Evolutionary conservation across 2,113 vertebrate genomes (phyloP).

Genomic region (Apus apus): DNA sequence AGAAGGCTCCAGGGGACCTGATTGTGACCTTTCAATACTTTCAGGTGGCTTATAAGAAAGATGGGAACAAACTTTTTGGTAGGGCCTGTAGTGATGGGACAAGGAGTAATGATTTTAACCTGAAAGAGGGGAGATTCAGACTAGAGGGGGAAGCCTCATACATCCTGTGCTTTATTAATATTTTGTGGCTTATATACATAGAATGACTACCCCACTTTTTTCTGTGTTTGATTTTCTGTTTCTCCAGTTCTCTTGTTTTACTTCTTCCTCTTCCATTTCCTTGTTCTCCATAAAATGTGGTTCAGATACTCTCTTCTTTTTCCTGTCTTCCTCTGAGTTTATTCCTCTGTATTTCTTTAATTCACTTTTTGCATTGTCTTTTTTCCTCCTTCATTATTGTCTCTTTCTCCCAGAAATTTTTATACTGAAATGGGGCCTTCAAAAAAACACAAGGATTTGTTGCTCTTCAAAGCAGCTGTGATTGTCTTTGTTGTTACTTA

Average conservation of each 20-base stretch:
- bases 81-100: too few relatives aligned
- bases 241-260: not conserved
- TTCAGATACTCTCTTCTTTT: not conserved
- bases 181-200: not conserved
- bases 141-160: not conserved
- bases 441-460: not conserved
- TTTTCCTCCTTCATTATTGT: not conserved
- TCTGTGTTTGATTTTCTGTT: not conserved
- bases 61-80: too few relatives aligned
- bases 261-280: not conserved
- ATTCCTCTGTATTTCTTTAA: not conserved
- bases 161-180: not conserved
- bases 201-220: not conserved
- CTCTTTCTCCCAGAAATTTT: not conserved
- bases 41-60: too few relatives aligned
- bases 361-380: not conserved
- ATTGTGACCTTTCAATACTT: too few relatives aligned
- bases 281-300: not conserved
- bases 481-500: not conserved
- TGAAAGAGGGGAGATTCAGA: too few relatives aligned
- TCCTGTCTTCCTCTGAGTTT: not conserved
- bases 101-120: too few relatives aligned
- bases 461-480: not conserved
- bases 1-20: too few relatives aligned
- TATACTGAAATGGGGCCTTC: not conserved